Evolutionary conservation across 2,888 invertebrate species (phyloP), one percentile per base, ranked within the genome.

Genomic region (Dromius quadrimaculatus): DNA sequence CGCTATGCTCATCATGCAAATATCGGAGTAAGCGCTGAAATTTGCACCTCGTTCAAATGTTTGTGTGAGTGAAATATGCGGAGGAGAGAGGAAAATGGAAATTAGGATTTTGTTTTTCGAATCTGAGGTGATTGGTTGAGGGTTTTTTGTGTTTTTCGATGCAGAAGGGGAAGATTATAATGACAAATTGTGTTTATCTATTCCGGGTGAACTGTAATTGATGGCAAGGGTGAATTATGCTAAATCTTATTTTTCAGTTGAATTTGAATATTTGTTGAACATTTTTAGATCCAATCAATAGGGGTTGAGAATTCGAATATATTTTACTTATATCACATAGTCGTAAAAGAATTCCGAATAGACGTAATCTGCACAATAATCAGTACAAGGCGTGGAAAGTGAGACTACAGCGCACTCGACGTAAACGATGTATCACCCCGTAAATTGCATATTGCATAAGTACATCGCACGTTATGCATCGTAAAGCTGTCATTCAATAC

Each of bases 1-100:
- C 47, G 45, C 34, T 65, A 50, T 65, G 64, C 64, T 64, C 47
- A 64, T 64, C 64, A 65, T 65, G 65, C 65, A 65, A 64, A 64
- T 64, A 50, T 64, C 45, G 45, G 19, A 45, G 64, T 45, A 45
- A 20, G 64, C 45, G 64, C 23, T 54, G 50, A 54, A 54, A 54
- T 54, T 54, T 54, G 50, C 50, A 54, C 50, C 50, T 54, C 50
- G 50, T 47, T 20, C 50, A 28, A 54, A 17, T 41, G 41, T 41
- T 41, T 41, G 41, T 41, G 41, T 41, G 15, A 41, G 50, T 54
- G 50, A 54, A 54, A 54, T 54, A 54, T 15, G 28, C 50, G 50
- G 23, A 36, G 36, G 6, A 1, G 36, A 54, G 50, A 54, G 50
- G 23, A 13, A 41, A 54, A 54, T 54, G 50, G 50, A 54, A 54